Evolutionary conservation across 2,888 invertebrate species (phyloP).

Genomic region (Ectropis crepuscularia): DNA sequence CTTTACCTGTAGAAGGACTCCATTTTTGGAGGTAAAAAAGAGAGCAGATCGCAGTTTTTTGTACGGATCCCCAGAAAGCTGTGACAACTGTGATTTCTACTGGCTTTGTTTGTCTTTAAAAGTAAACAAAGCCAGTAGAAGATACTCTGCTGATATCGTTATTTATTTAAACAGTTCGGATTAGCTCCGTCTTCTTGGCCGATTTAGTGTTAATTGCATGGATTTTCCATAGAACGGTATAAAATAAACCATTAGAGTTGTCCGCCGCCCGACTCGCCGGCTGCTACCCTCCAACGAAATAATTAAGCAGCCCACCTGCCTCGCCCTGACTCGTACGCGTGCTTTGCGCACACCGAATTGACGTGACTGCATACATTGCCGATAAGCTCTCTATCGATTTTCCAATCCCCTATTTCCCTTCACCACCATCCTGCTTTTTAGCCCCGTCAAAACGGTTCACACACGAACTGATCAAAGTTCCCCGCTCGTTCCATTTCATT

Average conservation of each 20-base stretch:
- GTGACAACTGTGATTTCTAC: no score
- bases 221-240: constrained; percentile 17
- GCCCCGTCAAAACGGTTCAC: constrained; percentile 23
- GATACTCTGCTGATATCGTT: background rate
- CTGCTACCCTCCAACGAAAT: constrained; percentile 42
- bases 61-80: no score
- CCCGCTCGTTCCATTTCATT: constrained; percentile 8
- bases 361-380: constrained; percentile 62
- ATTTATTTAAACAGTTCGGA: constrained; percentile 8
- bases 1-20: no score
- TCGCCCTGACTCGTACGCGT: constrained; percentile 26
- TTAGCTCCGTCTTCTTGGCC: constrained; percentile 12
- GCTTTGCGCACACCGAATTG: constrained; percentile 49
- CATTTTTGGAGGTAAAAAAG: no score
- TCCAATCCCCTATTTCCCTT: constrained; percentile 51
- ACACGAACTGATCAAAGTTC: constrained; percentile 13
- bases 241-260: constrained; percentile 14
- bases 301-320: constrained; percentile 44
- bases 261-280: constrained; percentile 14
- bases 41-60: no score
- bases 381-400: constrained; percentile 65
- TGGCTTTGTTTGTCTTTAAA: no score
- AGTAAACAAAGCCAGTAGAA: background rate
- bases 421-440: constrained; percentile 45
- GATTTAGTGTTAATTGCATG: constrained; percentile 11